Conservation (phyloP, 2,797 vertebrate genomes). For the Poecilia picta region DNA sequence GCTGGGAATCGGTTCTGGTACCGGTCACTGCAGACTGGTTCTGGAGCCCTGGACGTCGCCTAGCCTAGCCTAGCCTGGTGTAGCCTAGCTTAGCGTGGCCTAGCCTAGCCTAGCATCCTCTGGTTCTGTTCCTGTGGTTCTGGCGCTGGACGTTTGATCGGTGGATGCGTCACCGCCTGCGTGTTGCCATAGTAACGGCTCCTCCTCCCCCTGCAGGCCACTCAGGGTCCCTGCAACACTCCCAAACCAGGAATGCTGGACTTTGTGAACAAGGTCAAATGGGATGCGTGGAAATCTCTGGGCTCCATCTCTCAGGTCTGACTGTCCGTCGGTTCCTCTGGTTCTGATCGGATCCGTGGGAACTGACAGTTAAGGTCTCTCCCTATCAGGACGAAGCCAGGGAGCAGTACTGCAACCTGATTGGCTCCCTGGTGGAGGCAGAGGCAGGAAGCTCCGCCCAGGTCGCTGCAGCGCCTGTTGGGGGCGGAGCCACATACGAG, state of each 20-base stretch:
- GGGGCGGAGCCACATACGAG: conserved; percentile 64
- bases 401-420: conserved; percentile 88
- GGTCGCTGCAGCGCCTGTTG: conserved; percentile 50
- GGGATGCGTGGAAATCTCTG: conserved; percentile 93
- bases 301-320: conserved; percentile 85
- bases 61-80: not conserved
- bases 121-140: too few species aligned
- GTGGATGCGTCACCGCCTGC: not conserved
- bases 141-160: too few species aligned
- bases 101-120: not conserved
- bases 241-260: conserved; percentile 92
- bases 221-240: conserved; percentile 87
- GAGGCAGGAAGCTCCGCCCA: conserved; percentile 66
- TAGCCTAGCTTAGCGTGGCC: too few species aligned
- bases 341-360: not conserved
- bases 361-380: too few species aligned
- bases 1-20: not conserved
- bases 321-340: too few species aligned
- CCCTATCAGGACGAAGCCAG: conserved; percentile 85
- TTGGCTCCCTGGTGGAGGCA: conserved; percentile 79
- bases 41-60: not conserved
- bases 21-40: too few species aligned
- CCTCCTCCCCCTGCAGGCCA: conserved; percentile 78
- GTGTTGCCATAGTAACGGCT: not conserved
- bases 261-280: conserved; percentile 94